A percentile compares a stretch with the other conserved stretches of the same genome.
phyloP scores from a whole-genome alignment of 2,888 invertebrate species.

The Lucinisca nassula region DNA sequence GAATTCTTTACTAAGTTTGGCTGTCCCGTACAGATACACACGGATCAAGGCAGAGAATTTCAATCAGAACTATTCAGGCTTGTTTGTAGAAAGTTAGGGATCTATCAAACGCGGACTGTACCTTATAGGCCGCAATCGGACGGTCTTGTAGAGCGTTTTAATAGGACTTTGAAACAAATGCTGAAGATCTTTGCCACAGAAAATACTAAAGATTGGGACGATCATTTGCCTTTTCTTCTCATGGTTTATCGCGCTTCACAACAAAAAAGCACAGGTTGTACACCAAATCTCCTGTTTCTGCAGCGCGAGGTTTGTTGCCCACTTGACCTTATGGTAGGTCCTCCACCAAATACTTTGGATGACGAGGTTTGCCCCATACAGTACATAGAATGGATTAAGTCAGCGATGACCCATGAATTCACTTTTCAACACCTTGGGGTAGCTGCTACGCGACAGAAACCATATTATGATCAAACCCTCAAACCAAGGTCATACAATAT shows the following conservation, averaged over 20 bases:
- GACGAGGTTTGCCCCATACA: not conserved
- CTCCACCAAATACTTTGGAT: not conserved
- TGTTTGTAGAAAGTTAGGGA: not conserved
- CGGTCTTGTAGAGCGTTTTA: not conserved
- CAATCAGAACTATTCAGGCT: not conserved
- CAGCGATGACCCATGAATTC: not conserved
- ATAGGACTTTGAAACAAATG: not conserved
- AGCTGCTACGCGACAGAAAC: slow-evolving; percentile 26
- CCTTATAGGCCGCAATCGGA: not conserved
- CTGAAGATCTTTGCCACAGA: not conserved
- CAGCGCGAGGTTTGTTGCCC: slow-evolving; percentile 41
- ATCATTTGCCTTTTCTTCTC: slow-evolving; percentile 39
- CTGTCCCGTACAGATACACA: not conserved
- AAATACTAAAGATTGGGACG: slow-evolving; percentile 58
- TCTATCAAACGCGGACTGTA: not conserved
- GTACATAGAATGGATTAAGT: not conserved
- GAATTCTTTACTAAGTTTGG: slow-evolving; percentile 4
- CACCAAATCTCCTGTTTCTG: slow-evolving; percentile 53
- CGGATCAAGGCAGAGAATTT: slow-evolving; percentile 7
- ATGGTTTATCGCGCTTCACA: slow-evolving; percentile 48
- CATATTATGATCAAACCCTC: slow-evolving; percentile 16
- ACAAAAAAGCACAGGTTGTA: slow-evolving; percentile 41
- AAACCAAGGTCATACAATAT: slow-evolving; percentile 9
- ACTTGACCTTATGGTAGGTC: slow-evolving; percentile 39
- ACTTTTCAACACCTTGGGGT: not conserved